Conservation (phyloP, 2,888 invertebrate genomes). For the Eupithecia vulgata region DNA sequence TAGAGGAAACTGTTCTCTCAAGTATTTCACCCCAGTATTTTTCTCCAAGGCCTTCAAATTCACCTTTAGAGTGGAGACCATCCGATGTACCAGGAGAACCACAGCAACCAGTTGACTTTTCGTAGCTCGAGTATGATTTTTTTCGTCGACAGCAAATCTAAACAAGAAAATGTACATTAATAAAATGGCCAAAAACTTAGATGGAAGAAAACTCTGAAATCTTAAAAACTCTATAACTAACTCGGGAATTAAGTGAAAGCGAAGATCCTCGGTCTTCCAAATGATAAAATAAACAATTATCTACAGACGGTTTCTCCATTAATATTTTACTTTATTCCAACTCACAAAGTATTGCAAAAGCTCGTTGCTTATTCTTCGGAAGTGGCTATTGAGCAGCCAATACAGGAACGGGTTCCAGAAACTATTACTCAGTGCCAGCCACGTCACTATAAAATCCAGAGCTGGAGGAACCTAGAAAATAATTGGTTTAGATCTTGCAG, state of each 20-base stretch:
- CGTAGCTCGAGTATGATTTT: constrained; percentile 71
- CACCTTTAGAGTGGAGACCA: constrained; percentile 80
- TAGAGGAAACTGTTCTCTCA: constrained; percentile 90
- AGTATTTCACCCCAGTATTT: constrained; percentile 91
- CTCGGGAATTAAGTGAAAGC: not conserved
- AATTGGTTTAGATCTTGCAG: constrained; percentile 28
- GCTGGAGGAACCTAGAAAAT: constrained; percentile 88
- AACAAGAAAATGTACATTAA: constrained; percentile 25
- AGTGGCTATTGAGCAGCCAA: constrained; percentile 94
- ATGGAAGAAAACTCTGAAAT: not conserved
- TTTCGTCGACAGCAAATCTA: constrained; percentile 77
- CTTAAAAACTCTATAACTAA: not conserved
- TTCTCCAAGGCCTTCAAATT: constrained; percentile 87
- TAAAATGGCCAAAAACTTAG: not conserved
- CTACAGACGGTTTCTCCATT: not conserved
- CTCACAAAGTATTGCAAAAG: constrained; percentile 90
- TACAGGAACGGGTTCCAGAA: constrained; percentile 96
- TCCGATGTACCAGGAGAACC: constrained; percentile 79
- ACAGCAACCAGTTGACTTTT: constrained; percentile 78
- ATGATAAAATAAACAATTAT: not conserved
- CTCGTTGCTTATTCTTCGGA: constrained; percentile 91
- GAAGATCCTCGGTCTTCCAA: not conserved
- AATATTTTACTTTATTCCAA: constrained; percentile 34
- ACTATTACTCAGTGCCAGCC: constrained; percentile 94
- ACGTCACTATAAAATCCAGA: constrained; percentile 93